phyloP scores from a whole-genome alignment of 2,888 invertebrate species.

The Oligia fasciuncula region DNA sequence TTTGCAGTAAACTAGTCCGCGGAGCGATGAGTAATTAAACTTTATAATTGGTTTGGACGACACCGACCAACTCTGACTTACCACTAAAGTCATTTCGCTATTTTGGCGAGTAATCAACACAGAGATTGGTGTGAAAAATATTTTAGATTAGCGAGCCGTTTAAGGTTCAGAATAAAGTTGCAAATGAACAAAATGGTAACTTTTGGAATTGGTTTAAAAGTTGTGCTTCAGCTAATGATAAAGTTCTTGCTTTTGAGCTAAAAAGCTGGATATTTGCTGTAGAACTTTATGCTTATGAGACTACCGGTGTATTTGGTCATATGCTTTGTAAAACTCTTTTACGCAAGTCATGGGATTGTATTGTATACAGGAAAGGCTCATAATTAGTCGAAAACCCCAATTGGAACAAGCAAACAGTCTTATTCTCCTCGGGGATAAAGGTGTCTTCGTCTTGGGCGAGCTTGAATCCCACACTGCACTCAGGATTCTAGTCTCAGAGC shows the following conservation, averaged over 20 bases:
- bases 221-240: conserved; percentile 8
- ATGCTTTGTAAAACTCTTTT: not conserved
- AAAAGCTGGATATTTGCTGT: not conserved
- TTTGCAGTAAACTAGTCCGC: conserved; percentile 64
- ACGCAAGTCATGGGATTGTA: not conserved
- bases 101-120: conserved; percentile 56
- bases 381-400: not conserved
- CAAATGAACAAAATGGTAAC: conserved; percentile 24
- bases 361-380: not conserved
- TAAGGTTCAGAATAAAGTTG: conserved; percentile 15
- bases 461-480: no score
- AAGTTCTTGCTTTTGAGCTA: not conserved
- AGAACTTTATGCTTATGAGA: not conserved
- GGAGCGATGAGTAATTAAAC: conserved; percentile 77
- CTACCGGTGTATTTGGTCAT: not conserved
- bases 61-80: conserved; percentile 57
- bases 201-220: conserved; percentile 23
- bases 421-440: no score
- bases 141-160: conserved; percentile 38
- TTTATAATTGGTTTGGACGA: conserved; percentile 78
- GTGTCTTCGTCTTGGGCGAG: no score
- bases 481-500: no score
- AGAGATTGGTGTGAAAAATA: conserved; percentile 47
- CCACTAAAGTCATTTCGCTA: conserved; percentile 55
- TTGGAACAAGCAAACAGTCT: not conserved